Percentiles rank a stretch among this genome's conserved stretches.
Evolutionary conservation across 2,797 vertebrate species (phyloP).

Genomic region (Eutrigla gurnardus): DNA sequence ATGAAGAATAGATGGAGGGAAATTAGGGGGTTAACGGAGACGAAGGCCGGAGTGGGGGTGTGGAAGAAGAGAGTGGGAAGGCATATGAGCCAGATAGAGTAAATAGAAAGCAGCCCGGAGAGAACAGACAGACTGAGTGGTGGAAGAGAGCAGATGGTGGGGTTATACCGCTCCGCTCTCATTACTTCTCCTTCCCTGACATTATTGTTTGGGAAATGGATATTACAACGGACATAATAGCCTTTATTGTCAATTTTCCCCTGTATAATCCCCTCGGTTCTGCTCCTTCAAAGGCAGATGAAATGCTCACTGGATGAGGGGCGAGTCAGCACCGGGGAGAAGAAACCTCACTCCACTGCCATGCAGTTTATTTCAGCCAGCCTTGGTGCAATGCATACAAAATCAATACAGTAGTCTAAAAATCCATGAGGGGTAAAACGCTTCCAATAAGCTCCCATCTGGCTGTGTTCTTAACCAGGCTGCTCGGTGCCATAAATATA

Average conservation of each 20-base stretch:
- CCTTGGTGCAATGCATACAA: constrained; percentile 50
- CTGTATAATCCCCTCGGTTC: constrained; percentile 69
- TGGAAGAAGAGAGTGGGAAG: constrained; percentile 25
- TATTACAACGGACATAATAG: constrained; percentile 75
- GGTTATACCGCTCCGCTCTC: constrained; percentile 71
- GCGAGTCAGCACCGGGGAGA: constrained; percentile 31
- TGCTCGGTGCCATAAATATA: constrained; percentile 41
- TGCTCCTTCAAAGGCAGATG: constrained; percentile 69
- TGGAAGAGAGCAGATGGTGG: constrained; percentile 67
- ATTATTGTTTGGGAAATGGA: constrained; percentile 79
- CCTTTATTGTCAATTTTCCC: constrained; percentile 72
- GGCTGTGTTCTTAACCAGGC: constrained; percentile 39
- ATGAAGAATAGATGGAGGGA: not conserved
- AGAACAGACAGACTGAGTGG: constrained; percentile 42
- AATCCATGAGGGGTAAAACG: constrained; percentile 68
- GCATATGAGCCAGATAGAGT: constrained; percentile 41
- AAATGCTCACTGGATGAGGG: constrained; percentile 50
- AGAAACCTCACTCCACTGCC: constrained; percentile 24
- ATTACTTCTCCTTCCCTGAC: constrained; percentile 69
- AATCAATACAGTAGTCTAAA: constrained; percentile 69
- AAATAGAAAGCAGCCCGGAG: constrained; percentile 48
- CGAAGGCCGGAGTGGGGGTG: constrained; percentile 12
- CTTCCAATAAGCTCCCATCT: constrained; percentile 57
- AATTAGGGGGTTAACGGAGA: constrained; percentile 40
- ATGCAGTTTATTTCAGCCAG: constrained; percentile 40